Evolutionary conservation across 2,797 vertebrate species (phyloP), one percentile per base, ranked within the genome.

Genomic region (Hypotaenidia okinawae): DNA sequence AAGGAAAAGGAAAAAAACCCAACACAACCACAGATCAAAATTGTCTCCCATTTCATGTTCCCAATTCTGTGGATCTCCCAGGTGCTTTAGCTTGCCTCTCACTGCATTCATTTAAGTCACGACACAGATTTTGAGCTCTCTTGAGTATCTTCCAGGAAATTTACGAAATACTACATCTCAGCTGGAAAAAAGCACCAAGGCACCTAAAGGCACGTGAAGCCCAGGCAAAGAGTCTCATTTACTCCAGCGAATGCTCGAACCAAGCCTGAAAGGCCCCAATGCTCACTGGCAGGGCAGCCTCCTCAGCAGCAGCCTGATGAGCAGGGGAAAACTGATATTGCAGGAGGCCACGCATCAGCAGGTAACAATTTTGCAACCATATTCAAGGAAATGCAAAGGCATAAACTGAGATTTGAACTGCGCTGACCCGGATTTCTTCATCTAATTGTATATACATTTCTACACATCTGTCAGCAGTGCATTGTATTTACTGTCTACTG

Each of bases 401-500:
- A 88, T 49, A 86, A 95, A 94, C 59, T 57, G 70, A 69, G 28
- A 84, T 81, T 54, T 91, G 74, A 88, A 79, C 30, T 75, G 74
- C 16, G 9, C 27, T 82, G 85, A 91, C 85, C 62, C 7, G 0
- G 4, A 79, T 87, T 94, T 93, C 67, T 93, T 90, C 25, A 67
- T 86, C 67, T 88, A 84, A 63, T 73, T 87, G 83, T 76, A 61
- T 58, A 88, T 49, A 59, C 32, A 30, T 70, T 91, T 93, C 87
- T 59, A 63, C 57, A 72, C 16, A 79, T 87, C 91, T 93, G 80
- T 96, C 85, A 92, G 80, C 85, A 94, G 55, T 2, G 35, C 80
- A 77, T 82, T 93, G 5, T 59, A 93, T 78, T 91, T 90, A 72
- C 32, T 94, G 52, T 95, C 85, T 87, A 89, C 89, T 93, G 89